phyloP scores from a whole-genome alignment of 2,888 invertebrate genomes.

The Stenodema calcarata region DNA sequence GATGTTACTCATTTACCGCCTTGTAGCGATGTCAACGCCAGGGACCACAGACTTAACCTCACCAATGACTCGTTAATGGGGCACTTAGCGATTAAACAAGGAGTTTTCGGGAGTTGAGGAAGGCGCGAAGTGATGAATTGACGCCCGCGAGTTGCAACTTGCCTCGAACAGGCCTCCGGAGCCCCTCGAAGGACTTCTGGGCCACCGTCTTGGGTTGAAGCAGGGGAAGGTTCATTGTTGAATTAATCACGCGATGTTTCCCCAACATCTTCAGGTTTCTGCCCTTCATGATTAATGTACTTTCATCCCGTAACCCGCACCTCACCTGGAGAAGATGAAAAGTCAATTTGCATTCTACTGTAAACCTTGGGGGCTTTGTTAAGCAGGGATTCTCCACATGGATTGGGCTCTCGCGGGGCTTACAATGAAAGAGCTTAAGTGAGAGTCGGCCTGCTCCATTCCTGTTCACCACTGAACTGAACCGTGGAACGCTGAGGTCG shows the following conservation, averaged over 20 bases:
- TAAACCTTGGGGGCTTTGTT: background rate
- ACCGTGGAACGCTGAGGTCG: no score
- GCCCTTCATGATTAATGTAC: conserved; percentile 33
- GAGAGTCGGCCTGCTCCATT: no score
- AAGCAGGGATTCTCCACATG: background rate
- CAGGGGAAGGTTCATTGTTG: conserved; percentile 24
- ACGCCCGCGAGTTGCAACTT: background rate
- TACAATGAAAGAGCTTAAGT: no score
- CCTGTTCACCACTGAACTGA: no score
- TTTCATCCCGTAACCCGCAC: background rate
- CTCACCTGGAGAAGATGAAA: background rate
- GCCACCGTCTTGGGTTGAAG: background rate
- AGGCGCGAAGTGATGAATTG: background rate
- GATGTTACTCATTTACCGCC: background rate
- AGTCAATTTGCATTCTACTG: background rate
- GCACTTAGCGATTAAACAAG: conserved; percentile 40
- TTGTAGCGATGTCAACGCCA: conserved; percentile 18
- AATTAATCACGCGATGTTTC: conserved; percentile 22
- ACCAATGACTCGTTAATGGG: conserved; percentile 46
- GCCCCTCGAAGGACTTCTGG: background rate
- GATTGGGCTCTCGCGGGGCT: no score
- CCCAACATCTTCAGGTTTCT: conserved; percentile 36
- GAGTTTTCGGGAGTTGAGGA: background rate
- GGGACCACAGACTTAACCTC: background rate
- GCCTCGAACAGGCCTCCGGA: background rate